Evolutionary conservation across 2,113 vertebrate species (phyloP).

Genomic region (Aramus guarauna): DNA sequence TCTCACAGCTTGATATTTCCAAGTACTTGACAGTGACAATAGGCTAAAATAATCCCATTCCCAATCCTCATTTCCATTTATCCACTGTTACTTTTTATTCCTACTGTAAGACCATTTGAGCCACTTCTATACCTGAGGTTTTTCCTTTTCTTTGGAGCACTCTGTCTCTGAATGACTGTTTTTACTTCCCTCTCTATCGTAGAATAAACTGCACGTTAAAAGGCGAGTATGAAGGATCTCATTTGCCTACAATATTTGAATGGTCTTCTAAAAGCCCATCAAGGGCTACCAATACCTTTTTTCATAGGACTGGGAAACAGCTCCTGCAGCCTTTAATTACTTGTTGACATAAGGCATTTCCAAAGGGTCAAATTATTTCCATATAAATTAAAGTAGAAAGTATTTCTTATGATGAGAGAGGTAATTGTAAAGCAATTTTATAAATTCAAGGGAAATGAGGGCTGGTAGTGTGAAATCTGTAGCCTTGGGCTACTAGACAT

Average conservation of each 20-base stretch:
- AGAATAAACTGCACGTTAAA: background rate
- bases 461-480: background rate
- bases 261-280: background rate
- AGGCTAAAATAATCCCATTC: background rate
- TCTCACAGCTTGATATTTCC: background rate
- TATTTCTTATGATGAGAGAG: background rate
- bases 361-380: constrained; percentile 19
- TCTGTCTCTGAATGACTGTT: background rate
- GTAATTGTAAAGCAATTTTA: background rate
- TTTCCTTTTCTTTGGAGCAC: background rate
- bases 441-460: background rate
- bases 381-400: constrained; percentile 19
- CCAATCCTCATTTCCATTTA: background rate
- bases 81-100: background rate
- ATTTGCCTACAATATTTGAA: background rate
- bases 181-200: background rate
- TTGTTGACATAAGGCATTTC: background rate
- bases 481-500: background rate
- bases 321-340: constrained; percentile 8
- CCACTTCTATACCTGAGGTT: background rate
- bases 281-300: background rate
- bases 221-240: background rate
- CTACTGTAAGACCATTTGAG: background rate
- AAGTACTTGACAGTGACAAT: background rate
- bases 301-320: background rate